phyloP scores from a whole-genome alignment of 2,888 invertebrate genomes.

The Amiota communis region DNA sequence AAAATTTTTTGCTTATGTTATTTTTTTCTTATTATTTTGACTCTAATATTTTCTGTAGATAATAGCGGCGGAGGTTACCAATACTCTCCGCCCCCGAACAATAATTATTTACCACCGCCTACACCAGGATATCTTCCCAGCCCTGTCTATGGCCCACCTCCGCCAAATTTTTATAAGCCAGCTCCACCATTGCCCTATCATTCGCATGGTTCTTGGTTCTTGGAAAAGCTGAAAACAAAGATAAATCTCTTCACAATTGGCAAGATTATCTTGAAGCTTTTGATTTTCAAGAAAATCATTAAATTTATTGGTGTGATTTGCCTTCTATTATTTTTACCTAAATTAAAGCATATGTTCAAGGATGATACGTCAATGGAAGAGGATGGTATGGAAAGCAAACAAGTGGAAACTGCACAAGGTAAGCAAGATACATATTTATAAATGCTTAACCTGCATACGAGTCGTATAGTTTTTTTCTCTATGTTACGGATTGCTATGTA shows the following conservation, averaged over 20 bases:
- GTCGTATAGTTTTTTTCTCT: no score
- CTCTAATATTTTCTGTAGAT: constrained; percentile 35
- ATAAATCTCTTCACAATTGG: constrained; percentile 82
- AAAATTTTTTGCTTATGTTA: no score
- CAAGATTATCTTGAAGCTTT: constrained; percentile 82
- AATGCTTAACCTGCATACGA: no score
- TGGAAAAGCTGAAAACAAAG: constrained; percentile 81
- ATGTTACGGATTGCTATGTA: no score
- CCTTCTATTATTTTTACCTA: constrained; percentile 84
- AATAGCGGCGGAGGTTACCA: constrained; percentile 53
- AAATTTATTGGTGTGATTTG: constrained; percentile 86
- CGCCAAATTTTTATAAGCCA: constrained; percentile 68
- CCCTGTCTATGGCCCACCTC: constrained; percentile 74
- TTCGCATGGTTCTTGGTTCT: constrained; percentile 72
- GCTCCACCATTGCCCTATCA: constrained; percentile 54
- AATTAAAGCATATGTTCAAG: constrained; percentile 73
- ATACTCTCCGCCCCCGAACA: constrained; percentile 54
- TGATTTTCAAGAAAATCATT: constrained; percentile 87
- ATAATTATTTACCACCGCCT: constrained; percentile 57
- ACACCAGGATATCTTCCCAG: constrained; percentile 73
- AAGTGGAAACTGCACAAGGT: constrained; percentile 62
- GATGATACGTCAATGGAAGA: constrained; percentile 60
- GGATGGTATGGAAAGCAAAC: constrained; percentile 59
- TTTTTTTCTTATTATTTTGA: constrained; percentile 16
- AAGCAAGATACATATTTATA: no score